These are phyloP conservation scores for Sphenodon punctatus DNA, from an alignment of 2,797 vertebrate genomes.

Conservation along the genomic window DNA sequence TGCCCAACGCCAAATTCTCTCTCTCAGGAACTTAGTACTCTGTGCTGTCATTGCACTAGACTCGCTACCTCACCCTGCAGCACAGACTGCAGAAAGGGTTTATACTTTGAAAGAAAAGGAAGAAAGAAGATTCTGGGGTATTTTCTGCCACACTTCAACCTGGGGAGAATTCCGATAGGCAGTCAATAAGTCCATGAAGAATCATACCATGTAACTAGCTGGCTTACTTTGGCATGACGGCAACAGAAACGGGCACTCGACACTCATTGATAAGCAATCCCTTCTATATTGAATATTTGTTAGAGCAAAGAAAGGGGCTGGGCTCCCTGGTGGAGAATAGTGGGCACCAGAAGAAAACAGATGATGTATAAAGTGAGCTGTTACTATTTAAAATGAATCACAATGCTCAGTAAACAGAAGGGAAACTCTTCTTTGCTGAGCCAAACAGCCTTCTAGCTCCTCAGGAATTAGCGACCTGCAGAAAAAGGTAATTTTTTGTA, in stretches of 20 bases:
- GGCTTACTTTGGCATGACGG: background rate
- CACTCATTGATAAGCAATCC: constrained; percentile 24
- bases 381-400: background rate
- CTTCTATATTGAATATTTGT: background rate
- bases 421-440: constrained; percentile 38
- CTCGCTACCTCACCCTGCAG: no score
- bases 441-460: constrained; percentile 26
- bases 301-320: no score
- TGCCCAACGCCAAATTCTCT: no score
- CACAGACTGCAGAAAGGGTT: no score
- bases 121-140: constrained; percentile 9
- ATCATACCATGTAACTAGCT: background rate
- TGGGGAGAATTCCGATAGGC: constrained; percentile 46
- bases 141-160: constrained; percentile 9
- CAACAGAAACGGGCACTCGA: constrained; percentile 13
- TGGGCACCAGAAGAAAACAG: constrained; percentile 16
- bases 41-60: no score
- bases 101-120: constrained; percentile 1
- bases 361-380: constrained; percentile 17
- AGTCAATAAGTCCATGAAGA: constrained; percentile 26
- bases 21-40: no score
- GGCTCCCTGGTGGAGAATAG: background rate
- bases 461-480: background rate
- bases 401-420: background rate
- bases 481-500: background rate